Conservation (phyloP, 2,888 invertebrate species). For the Noctuana brunneofusca region DNA sequence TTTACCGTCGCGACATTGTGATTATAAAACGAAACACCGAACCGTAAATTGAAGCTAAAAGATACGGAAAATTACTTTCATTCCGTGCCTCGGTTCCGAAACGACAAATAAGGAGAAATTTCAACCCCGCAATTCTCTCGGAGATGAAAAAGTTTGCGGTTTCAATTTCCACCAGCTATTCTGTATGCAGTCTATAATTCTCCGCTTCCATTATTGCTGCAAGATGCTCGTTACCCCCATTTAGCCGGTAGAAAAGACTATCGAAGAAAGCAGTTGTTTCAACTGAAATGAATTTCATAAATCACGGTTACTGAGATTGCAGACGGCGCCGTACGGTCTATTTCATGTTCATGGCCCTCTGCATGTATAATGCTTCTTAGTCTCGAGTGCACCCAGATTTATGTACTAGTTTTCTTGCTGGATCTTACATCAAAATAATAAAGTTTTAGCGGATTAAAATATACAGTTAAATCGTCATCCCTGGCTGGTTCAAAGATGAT, state of each 20-base stretch:
- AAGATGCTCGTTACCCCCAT: conserved; percentile 70
- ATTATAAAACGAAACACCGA: conserved; percentile 21
- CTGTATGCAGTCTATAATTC: conserved; percentile 55
- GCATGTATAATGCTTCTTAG: conserved; percentile 53
- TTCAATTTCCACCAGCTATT: conserved; percentile 65
- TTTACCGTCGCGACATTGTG: conserved; percentile 2
- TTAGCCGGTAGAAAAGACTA: conserved; percentile 56
- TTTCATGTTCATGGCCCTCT: conserved; percentile 51
- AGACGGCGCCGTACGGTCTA: conserved; percentile 62
- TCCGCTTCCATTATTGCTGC: conserved; percentile 62
- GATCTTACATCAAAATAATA: neutral
- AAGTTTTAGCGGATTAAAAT: too few species aligned
- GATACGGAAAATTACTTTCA: conserved; percentile 33
- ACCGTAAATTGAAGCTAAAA: conserved; percentile 24
- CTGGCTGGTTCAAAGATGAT: too few species aligned
- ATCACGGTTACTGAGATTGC: conserved; percentile 63
- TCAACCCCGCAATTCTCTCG: conserved; percentile 51
- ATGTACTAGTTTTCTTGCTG: conserved; percentile 38
- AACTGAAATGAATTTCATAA: conserved; percentile 73
- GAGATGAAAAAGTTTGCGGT: conserved; percentile 65
- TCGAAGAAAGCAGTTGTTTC: conserved; percentile 60
- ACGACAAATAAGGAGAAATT: conserved; percentile 40
- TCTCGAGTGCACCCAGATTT: conserved; percentile 50
- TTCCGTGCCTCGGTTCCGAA: conserved; percentile 19
- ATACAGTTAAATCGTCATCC: too few species aligned